phyloP scores from a whole-genome alignment of 2,113 vertebrate species.

The Alligator sinensis region DNA sequence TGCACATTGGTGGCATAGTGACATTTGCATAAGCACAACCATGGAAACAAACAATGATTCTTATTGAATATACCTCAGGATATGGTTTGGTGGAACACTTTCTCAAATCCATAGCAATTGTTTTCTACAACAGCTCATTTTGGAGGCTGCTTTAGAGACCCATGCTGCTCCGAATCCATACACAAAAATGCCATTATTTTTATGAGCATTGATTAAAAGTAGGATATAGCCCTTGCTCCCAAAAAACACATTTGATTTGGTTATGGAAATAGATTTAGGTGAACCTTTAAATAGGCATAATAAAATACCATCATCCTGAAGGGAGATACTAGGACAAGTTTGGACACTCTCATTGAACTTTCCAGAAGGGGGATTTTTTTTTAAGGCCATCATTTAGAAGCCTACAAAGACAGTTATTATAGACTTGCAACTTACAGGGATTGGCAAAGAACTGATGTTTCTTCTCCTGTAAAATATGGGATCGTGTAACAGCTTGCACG shows the following conservation, averaged over 20 bases:
- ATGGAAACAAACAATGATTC: background rate
- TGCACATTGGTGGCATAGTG: fast-evolving
- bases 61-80: conserved; percentile 11
- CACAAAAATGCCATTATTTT: background rate
- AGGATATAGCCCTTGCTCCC: conserved; percentile 41
- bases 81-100: background rate
- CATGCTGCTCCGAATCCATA: fast-evolving
- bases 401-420: background rate
- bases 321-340: background rate
- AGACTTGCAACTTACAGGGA: background rate
- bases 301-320: conserved; percentile 62
- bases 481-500: too few relatives aligned
- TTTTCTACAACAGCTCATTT: background rate
- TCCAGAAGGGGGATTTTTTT: background rate
- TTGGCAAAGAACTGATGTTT: background rate
- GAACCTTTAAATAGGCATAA: conserved; percentile 65
- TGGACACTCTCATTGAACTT: too few relatives aligned
- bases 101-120: background rate
- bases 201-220: conserved; percentile 44
- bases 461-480: too few relatives aligned
- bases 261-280: conserved; percentile 50
- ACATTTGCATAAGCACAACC: background rate
- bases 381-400: background rate
- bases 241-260: conserved; percentile 42
- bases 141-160: background rate